Conservation (phyloP, 2,113 vertebrate species). For the Seriola dumerili region DNA sequence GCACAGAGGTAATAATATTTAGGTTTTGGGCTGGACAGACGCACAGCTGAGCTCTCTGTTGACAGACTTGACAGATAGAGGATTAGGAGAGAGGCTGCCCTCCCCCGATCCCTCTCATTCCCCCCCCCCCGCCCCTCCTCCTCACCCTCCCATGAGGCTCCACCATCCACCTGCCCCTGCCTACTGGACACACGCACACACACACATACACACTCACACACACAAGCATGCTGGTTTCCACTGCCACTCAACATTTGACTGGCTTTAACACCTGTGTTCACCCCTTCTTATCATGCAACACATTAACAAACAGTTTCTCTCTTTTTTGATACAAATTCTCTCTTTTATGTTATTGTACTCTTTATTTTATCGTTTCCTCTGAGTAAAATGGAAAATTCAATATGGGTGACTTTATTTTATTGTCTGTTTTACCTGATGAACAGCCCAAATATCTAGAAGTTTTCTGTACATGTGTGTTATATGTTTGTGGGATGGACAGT, state of each 20-base stretch:
- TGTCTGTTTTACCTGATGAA: not conserved
- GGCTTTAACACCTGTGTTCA: conserved; percentile 25
- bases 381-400: not conserved
- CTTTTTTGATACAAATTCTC: not conserved
- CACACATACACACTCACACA: not conserved
- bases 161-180: conserved; percentile 67
- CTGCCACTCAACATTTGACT: not conserved
- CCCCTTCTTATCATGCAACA: not conserved
- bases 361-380: no score
- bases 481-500: no score
- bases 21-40: conserved; percentile 72
- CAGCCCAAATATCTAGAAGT: no score
- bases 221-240: not conserved
- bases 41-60: conserved; percentile 79
- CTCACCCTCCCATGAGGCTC: conserved; percentile 1
- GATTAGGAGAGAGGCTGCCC: conserved; percentile 66
- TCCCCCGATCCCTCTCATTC: not conserved
- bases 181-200: conserved; percentile 18
- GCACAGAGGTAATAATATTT: conserved; percentile 80
- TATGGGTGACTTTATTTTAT: not conserved
- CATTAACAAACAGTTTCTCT: not conserved
- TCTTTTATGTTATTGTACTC: not conserved
- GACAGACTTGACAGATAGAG: conserved; percentile 81
- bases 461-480: no score
- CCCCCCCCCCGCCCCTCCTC: not conserved